Conservation (phyloP, 2,113 vertebrate genomes). For the Malurus melanocephalus region DNA sequence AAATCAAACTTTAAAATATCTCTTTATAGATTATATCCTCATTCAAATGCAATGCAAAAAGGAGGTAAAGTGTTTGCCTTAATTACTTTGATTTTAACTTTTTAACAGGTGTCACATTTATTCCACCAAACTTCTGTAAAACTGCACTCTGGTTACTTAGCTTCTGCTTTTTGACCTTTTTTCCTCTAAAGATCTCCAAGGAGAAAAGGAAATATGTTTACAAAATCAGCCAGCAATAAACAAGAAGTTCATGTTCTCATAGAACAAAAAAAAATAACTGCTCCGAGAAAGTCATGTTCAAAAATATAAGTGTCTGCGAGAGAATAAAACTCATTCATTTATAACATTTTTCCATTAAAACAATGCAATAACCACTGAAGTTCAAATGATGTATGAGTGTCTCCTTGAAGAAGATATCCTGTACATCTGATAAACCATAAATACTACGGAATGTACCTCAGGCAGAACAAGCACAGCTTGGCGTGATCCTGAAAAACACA, state of each 20-base stretch:
- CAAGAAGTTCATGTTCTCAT: conserved; percentile 33
- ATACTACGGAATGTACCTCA: conserved; percentile 19
- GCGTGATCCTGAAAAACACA: conserved; percentile 15
- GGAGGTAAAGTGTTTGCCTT: background rate
- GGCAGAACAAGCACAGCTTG: conserved; percentile 48
- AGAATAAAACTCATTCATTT: conserved; percentile 50
- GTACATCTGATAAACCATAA: conserved; percentile 62
- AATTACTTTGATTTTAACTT: background rate
- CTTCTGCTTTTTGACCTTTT: conserved; percentile 14
- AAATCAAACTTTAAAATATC: background rate
- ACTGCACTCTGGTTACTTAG: background rate
- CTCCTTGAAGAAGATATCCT: conserved; percentile 70
- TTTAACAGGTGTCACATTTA: background rate
- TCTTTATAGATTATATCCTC: background rate
- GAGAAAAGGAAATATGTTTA: conserved; percentile 38
- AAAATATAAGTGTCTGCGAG: conserved; percentile 13
- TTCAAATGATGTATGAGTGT: conserved; percentile 41
- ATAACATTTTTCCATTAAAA: conserved; percentile 63
- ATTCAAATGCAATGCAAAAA: background rate
- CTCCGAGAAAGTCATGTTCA: conserved; percentile 21
- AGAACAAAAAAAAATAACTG: conserved; percentile 50
- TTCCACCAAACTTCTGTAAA: background rate
- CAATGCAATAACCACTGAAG: conserved; percentile 31
- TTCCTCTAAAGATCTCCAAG: conserved; percentile 4
- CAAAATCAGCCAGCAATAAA: conserved; percentile 43